Percentiles rank a stretch among this genome's conserved stretches.
Evolutionary conservation across 2,113 vertebrate species (phyloP).

Genomic region (Eurypyga helias): DNA sequence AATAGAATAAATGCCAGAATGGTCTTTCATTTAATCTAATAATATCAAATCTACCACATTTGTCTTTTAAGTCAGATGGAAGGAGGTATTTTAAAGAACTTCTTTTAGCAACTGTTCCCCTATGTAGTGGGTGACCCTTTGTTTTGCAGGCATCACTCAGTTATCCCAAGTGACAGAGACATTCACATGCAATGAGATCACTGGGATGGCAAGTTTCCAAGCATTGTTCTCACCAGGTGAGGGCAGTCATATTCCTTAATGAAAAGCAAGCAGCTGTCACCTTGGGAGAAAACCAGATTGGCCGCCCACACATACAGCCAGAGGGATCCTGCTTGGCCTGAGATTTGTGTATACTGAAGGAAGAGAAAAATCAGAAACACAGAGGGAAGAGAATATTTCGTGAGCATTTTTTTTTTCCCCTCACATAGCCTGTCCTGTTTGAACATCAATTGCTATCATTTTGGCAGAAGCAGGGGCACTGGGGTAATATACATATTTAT

Average conservation of each 20-base stretch:
- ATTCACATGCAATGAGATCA: not conserved
- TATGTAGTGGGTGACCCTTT: not conserved
- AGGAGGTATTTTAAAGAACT: not conserved
- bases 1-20: not conserved
- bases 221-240: conserved; percentile 47
- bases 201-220: not conserved
- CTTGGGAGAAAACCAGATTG: conserved; percentile 13
- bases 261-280: conserved; percentile 25
- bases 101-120: not conserved
- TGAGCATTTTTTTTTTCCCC: not conserved
- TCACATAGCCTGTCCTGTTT: not conserved
- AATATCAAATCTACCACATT: not conserved
- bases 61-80: not conserved
- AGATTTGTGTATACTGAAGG: not conserved
- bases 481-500: conserved; percentile 45
- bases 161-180: not conserved
- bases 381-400: not conserved
- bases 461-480: not conserved
- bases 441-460: not conserved
- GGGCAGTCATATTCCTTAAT: conserved; percentile 62
- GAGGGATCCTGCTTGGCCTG: conserved; percentile 20
- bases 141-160: not conserved
- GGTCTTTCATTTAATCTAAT: not conserved
- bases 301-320: not conserved
- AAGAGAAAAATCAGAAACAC: not conserved